Base-by-base conservation (phyloP, 1,140 invertebrate species). In the Phortica variegata region DNA sequence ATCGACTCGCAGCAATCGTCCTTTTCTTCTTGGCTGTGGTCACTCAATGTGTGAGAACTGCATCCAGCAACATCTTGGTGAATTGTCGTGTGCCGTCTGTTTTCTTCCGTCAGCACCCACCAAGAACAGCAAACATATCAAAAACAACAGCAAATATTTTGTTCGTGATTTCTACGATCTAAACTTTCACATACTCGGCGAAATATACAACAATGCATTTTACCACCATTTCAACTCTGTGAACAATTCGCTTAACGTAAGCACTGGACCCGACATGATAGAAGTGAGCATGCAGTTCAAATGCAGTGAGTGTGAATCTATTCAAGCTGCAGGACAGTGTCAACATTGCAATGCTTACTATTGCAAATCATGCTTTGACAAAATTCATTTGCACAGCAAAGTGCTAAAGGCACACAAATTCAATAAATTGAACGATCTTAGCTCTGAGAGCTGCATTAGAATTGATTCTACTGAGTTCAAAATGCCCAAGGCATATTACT, bases 21-120 rank as follows among this genome's bases (percentile, higher is more conserved):
- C 72, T 0, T 52, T 73, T 40, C 20, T 75, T 20, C 13, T 75
- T 21, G 31, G 52, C 5, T 75, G 72, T 8, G 63, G 60, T 0
- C 72, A 75, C 19, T 60, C 43, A 31, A 39, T 73, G 42, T 75
- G 72, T 26, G 72, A 73, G 33, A 52, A 37, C 16, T 75, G 72
- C 39, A 17, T 69, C 6, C 48, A 29, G 7, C 41, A 52, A 12
- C 42, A 68, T 39, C 49, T 45, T 2, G 32, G 53, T 8, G 40
- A 59, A 8, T 41, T 69, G 5, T 48, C 43, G 6, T 74, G 71
- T 31, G 52, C 48, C 20, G 51, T 57, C 0, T 74, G 71, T 43
- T 32, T 13, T 3, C 18, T 15, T 1, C 43, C 49, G 3, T 60
- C 60, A 2, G 41, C 38, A 13, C 51, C 63, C 0, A 53, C 47